Conservation (phyloP, 2,797 vertebrate species). For the Sebastes matsubarae region DNA sequence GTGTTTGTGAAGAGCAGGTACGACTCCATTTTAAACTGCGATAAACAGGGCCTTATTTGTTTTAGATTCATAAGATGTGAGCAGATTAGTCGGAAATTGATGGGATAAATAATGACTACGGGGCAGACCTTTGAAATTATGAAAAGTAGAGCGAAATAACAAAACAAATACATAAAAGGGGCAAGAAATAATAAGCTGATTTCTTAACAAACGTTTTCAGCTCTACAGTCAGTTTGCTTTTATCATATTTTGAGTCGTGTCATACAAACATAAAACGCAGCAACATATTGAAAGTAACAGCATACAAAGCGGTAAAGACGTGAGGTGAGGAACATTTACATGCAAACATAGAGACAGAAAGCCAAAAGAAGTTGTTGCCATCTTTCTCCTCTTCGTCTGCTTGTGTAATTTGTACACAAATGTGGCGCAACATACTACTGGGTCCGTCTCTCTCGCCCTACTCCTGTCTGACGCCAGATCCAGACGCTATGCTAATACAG, state of each 20-base stretch:
- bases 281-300: not conserved
- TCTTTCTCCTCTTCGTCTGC: conserved; percentile 14
- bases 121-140: conserved; percentile 14
- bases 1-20: conserved; percentile 73
- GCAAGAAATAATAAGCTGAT: not conserved
- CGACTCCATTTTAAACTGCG: conserved; percentile 60
- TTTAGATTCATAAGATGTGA: conserved; percentile 28
- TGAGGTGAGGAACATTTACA: conserved; percentile 56
- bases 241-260: not conserved
- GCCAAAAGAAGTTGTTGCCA: conserved; percentile 4
- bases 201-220: not conserved
- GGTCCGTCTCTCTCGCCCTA: conserved; percentile 17
- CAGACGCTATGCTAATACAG: conserved; percentile 50
- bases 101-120: conserved; percentile 5
- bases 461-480: conserved; percentile 52
- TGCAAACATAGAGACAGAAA: conserved; percentile 55
- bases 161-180: conserved; percentile 1
- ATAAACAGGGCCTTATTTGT: conserved; percentile 30
- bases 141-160: not conserved
- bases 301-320: conserved; percentile 26
- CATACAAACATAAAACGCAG: conserved; percentile 42
- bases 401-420: conserved; percentile 33
- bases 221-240: not conserved
- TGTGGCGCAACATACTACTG: conserved; percentile 16
- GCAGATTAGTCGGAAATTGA: conserved; percentile 26